Base-by-base conservation (phyloP, 2,888 invertebrate genomes). In the Exephanes ischioxanthus region DNA sequence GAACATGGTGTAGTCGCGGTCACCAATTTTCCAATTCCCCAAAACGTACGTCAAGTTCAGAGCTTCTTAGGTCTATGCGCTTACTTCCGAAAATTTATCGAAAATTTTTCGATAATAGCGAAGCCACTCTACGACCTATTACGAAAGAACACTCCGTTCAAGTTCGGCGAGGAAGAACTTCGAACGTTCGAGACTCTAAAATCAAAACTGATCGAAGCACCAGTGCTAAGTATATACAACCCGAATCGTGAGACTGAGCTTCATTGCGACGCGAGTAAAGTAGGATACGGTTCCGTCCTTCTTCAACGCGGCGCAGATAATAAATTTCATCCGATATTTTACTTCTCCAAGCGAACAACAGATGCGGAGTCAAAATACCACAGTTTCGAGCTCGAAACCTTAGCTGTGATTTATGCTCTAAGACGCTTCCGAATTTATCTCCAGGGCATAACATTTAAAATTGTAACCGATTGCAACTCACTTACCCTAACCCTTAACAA, bases 341-440 rank as follows among this genome's bases (percentile, higher is more conserved):
- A 91, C 82, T 92, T 91, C 88, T 91, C 91, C 7, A 91, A 90
- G 78, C 84, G 90, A 37, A 90, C 91, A 2, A 90, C 89, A 0
- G 88, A 87, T 0, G 41, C 58, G 0, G 92, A 93, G 84, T 78
- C 88, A 0, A 90, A 88, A 51, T 90, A 91, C 58, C 91, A 92
- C 81, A 92, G 91, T 84, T 94, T 89, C 81, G 92, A 93, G 71
- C 72, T 93, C 11, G 92, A 93, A 75, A 87, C 89, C 0, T 61
- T 91, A 16, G 88, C 86, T 0, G 84, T 87, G 48, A 75, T 89
- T 26, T 85, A 87, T 58, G 86, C 91, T 3, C 33, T 91, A 3
- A 79, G 88, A 26, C 45, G 89, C 41, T 91, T 92, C 76, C 82
- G 87, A 6, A 78, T 89, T 66, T 90, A 91, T 58, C 75, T 90